Evolutionary conservation across 2,888 invertebrate species (phyloP).

Genomic region (Brenthis ino): DNA sequence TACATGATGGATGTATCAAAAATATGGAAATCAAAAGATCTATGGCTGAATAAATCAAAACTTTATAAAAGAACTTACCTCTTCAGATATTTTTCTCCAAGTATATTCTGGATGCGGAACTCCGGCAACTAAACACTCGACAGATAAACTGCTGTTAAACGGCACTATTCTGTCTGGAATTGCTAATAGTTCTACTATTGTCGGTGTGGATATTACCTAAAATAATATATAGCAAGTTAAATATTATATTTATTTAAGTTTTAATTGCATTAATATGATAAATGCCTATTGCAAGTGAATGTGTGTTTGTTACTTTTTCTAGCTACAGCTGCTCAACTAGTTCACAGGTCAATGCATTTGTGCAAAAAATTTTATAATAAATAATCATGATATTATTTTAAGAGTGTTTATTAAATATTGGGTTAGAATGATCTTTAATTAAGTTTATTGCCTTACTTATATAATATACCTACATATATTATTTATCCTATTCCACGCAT

Average conservation of each 20-base stretch:
- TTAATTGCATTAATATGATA: not conserved
- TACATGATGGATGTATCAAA: too few species aligned
- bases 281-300: too few species aligned
- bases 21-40: not conserved
- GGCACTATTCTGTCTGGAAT: slow-evolving; percentile 49
- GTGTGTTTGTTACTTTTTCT: too few species aligned
- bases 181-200: slow-evolving; percentile 52
- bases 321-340: too few species aligned
- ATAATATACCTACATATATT: too few species aligned
- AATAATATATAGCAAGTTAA: slow-evolving; percentile 3
- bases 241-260: slow-evolving; percentile 1
- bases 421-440: too few species aligned
- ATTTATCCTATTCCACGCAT: too few species aligned
- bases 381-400: too few species aligned
- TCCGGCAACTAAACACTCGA: slow-evolving; percentile 63
- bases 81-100: slow-evolving; percentile 57
- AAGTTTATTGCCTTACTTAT: too few species aligned
- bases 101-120: slow-evolving; percentile 57
- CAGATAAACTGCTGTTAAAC: slow-evolving; percentile 49
- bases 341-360: too few species aligned
- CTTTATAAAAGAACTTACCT: slow-evolving; percentile 13
- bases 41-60: not conserved
- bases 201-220: slow-evolving; percentile 60
- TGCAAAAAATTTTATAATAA: too few species aligned
- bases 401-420: too few species aligned